Conservation (phyloP, 2,888 invertebrate genomes). For the Chirona hameri region DNA sequence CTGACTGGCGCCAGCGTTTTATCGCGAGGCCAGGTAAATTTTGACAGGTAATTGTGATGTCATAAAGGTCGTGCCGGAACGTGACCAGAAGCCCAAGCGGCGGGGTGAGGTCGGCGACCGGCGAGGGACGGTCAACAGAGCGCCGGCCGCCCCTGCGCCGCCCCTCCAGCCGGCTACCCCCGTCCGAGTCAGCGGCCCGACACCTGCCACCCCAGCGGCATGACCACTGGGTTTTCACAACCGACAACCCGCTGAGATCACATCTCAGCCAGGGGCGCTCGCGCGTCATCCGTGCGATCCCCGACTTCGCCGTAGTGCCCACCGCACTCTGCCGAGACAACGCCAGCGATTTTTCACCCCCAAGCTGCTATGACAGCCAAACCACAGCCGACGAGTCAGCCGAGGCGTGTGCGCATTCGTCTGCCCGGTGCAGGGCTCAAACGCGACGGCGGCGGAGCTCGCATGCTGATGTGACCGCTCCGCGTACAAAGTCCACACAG, state of each 20-base stretch:
- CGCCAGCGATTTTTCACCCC: too few relatives aligned
- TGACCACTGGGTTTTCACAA: not conserved
- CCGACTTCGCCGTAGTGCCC: too few relatives aligned
- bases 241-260: not conserved
- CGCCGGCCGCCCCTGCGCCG: not conserved
- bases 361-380: too few relatives aligned
- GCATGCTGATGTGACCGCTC: too few relatives aligned
- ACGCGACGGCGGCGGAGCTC: too few relatives aligned
- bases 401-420: too few relatives aligned
- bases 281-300: too few relatives aligned
- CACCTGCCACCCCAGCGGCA: not conserved
- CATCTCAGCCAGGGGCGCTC: too few relatives aligned
- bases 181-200: not conserved
- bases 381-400: too few relatives aligned
- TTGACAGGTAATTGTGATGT: conserved; percentile 8
- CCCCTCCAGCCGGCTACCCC: not conserved
- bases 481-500: too few relatives aligned
- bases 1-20: not conserved
- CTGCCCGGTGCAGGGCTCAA: too few relatives aligned
- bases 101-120: not conserved
- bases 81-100: not conserved
- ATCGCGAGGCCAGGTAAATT: not conserved
- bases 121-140: not conserved
- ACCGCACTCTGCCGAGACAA: too few relatives aligned
- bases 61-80: not conserved